A percentile compares a stretch with the other conserved stretches of the same genome.
Evolutionary conservation across 2,888 invertebrate species (phyloP).

Genomic region (Diplolepis rosae): DNA sequence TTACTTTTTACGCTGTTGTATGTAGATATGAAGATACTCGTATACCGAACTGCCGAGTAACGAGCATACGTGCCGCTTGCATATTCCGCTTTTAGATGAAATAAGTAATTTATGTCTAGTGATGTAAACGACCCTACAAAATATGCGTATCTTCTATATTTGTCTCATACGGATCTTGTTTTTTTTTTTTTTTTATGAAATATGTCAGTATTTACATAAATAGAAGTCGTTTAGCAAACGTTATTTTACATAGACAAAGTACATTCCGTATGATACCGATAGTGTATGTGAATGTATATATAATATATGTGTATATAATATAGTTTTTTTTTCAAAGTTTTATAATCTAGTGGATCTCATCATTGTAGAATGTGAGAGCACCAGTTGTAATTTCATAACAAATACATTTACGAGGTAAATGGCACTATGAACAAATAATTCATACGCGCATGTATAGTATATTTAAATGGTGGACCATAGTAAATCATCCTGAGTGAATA

Average conservation of each 20-base stretch:
- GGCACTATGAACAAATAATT: conserved; percentile 70
- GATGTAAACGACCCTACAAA: conserved; percentile 74
- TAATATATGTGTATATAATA: conserved; percentile 36
- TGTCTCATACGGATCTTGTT: conserved; percentile 53
- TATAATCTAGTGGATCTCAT: conserved; percentile 59
- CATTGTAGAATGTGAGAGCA: conserved; percentile 56
- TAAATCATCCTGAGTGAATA: conserved; percentile 74
- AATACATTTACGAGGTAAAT: conserved; percentile 62
- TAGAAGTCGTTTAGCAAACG: conserved; percentile 62
- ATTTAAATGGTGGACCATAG: conserved; percentile 65
- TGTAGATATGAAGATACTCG: conserved; percentile 15
- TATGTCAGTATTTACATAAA: conserved; percentile 55
- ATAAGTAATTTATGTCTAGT: conserved; percentile 72
- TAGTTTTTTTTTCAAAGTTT: conserved; percentile 43
- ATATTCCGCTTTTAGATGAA: conserved; percentile 57
- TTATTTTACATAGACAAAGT: conserved; percentile 64
- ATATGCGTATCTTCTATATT: conserved; percentile 72
- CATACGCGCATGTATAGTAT: conserved; percentile 61
- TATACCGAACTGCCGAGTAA: conserved; percentile 39
- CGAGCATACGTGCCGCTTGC: conserved; percentile 40
- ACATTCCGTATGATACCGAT: conserved; percentile 62
- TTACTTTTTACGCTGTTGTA: not conserved
- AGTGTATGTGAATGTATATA: conserved; percentile 40
- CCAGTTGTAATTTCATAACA: conserved; percentile 55
- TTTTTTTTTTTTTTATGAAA: conserved; percentile 47